Base-by-base conservation (phyloP, 2,888 invertebrate species). In the Lasioglossum vierecki region DNA sequence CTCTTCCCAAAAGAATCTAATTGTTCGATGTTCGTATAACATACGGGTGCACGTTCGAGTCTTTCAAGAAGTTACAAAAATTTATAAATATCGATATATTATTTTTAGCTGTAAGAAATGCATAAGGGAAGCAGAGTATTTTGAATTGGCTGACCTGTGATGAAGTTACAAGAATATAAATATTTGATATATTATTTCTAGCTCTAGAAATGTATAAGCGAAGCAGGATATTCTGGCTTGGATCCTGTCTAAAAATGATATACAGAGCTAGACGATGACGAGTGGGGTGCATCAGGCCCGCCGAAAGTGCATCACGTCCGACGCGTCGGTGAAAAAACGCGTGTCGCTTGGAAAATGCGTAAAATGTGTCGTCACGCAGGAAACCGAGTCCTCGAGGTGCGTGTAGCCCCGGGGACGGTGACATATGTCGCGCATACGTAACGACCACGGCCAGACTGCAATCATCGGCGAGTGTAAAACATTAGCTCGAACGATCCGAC, bases 401-500 rank as follows among this genome's bases (percentile, higher is more conserved):
- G 68, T 71, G 41, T 41, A 26, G 72, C n/a, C 35, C n/a, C 30
- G 72, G 57, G 11, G 1, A 30, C 70, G 30, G 46, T 72, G 83
- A 77, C 83, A 46, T 74, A 49, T 41, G 82, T 68, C 46, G 39
- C 76, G 18, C 72, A 30, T 60, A 53, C 49, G 77, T 71, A 74
- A 75, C 73, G 39, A 76, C 68, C 18, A 30, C 35, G 46, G 63
- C 41, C 53, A 46, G 41, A 39, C 76, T 57, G 83, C 39, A 77
- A 82, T 82, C 76, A 83, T 66, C 68, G 26, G 35, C 75, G 63
- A 60, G 73, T 49, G 77, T 68, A 77, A 83, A 83, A 82, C 74
- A 77, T 77, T 82, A 49, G 57, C n/a, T 26, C 35, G 49, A 15
- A n/a, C 68, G 22, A 44, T 39, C 35, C 35, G 13, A 72, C 75